Evolutionary conservation across 64 coral and sea anemone species (phyloP), one percentile per base, ranked within the genome.

Genomic region (Dendronephthya gigantea): DNA sequence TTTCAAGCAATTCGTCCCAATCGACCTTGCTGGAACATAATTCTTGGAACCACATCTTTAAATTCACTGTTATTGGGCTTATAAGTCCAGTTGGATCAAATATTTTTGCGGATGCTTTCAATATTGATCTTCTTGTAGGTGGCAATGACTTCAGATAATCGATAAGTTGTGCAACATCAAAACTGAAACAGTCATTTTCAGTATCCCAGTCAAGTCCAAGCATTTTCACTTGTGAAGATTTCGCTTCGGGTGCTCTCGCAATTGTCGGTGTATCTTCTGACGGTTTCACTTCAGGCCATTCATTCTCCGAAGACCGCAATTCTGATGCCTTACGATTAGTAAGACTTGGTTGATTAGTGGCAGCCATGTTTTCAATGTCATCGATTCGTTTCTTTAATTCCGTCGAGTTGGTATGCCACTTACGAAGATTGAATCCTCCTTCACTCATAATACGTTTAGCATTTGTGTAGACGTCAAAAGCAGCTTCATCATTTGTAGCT

Each of bases 71-170:
- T 84, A 45, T 11, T 45, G 41, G 41, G 41, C 79, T 90, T 75
- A 87, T 19, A 30, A 91, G 84, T 38, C 90, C 85, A 50, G 87
- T 37, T 7, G 85, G 90, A 45, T 88, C 81, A 62, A 87, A 87
- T 32, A 84, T 91, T 39, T 87, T 84, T 27, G 82, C 90, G 40
- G 90, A 79, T 37, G 83, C 62, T 35, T 81, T 91, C 30, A 87
- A 50, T 22, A 91, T 40, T 28, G 90, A 91, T 81, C 62, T 39
- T 55, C 87, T 88, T 11, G 82, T 87, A 31, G 70, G 79, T 23
- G 85, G 81, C 86, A 87, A 84, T 40, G 85, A 83, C 52, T 91
- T 87, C 0, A 38, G 69, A 49, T 91, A 68, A 27, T 91, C 30
- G 25, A 86, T 82, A 30, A 82, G 9, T 38, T 89, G 81, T 15